These are phyloP conservation scores for Hecatera dysodea DNA, from an alignment of 2,888 invertebrate genomes.

Conservation along the genomic window DNA sequence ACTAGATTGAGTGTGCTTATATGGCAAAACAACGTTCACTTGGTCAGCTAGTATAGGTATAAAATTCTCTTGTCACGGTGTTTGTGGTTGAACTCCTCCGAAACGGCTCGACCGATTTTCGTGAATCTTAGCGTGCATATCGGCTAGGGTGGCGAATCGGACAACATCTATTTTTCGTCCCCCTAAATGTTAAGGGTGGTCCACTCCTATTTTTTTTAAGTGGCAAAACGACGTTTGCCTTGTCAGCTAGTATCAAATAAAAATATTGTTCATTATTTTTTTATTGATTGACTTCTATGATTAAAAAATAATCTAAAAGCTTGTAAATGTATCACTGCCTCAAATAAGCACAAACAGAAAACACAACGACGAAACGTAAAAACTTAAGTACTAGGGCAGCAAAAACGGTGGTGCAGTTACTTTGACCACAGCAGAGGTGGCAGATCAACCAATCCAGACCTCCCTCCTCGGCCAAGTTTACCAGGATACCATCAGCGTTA, in stretches of 20 bases:
- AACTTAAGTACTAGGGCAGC: slow-evolving; percentile 71
- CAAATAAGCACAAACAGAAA: slow-evolving; percentile 66
- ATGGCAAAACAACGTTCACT: no score
- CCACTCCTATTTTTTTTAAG: no score
- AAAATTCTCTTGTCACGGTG: no score
- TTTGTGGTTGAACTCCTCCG: no score
- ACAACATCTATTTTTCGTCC: no score
- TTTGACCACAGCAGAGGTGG: slow-evolving; percentile 73
- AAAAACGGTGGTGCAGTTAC: slow-evolving; percentile 72
- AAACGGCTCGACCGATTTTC: no score
- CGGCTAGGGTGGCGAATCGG: no score
- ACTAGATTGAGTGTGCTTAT: no score
- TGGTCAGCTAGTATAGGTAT: no score
- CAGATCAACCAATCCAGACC: slow-evolving; percentile 77
- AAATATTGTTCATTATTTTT: neutral
- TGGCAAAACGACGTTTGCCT: no score
- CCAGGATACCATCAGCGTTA: slow-evolving; percentile 76
- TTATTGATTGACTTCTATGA: slow-evolving; percentile 10
- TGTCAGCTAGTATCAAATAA: neutral
- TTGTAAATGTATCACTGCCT: slow-evolving; percentile 21
- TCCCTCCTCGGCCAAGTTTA: slow-evolving; percentile 68
- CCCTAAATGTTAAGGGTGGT: no score
- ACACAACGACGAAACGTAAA: slow-evolving; percentile 71
- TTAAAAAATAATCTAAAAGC: neutral
- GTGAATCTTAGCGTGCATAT: no score